Base-by-base conservation (phyloP, 2,113 vertebrate species). In the Polyodon spathula region DNA sequence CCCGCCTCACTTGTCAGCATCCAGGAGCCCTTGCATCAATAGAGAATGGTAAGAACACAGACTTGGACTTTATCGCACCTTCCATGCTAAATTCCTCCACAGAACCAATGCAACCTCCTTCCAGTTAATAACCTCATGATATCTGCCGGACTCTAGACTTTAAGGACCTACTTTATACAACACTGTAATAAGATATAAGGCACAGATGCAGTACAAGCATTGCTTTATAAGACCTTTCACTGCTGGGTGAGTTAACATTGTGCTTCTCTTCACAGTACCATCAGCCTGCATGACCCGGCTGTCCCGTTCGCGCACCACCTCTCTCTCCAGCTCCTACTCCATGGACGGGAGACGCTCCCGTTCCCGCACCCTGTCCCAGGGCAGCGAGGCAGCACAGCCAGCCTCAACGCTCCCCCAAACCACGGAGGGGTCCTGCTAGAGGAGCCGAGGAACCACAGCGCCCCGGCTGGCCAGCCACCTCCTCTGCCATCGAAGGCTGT, bases 211-310 rank as follows among this genome's bases (percentile, higher is more conserved):
- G 27, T 27, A 27, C 27, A 27, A 27, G 27, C 27, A 27, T 27
- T 3, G 27, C 27, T 27, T 27, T 27, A 27, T 27, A 27, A 27
- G 27, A 27, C 3, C 27, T 27, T 27, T 27, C 27, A 27, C 27
- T 27, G 27, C 27, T 27, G 27, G 27, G 27, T 27, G 27, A 1
- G 27, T 27, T 27, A 27, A 27, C 27, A 4, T 53, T 11, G 4
- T 6, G 1, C 37, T 60, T 7, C 59, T 62, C 46, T 51, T 73
- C 59, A 48, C 83, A 93, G 93, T 95, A 92, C 90, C 93, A 0
- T 94, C 92, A 0, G 93, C 91, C 56, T 92, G 90, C 73, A 94
- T 95, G 93, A 95, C 93, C 8, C 90, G 93, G 52, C 88, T 95
- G 59, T 94, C 92, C 5, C 89, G 92, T 64, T 94, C 92, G 0